Base-by-base conservation (phyloP, 2,888 invertebrate species). In the Coronaproctus castanopsis region DNA sequence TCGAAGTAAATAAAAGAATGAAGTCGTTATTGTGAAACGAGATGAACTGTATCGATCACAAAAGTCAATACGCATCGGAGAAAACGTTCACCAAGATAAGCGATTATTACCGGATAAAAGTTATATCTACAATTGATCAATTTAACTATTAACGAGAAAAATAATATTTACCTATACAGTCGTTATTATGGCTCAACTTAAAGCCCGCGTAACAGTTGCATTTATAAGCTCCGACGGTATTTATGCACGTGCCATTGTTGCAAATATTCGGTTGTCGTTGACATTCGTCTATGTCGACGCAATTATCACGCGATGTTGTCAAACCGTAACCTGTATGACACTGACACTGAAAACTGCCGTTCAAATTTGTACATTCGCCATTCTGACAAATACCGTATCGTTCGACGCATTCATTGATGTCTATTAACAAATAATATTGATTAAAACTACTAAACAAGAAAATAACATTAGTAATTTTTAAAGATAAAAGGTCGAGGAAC, bases 151-250 rank as follows among this genome's bases (percentile, higher is more conserved):
- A n/a, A n/a, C n/a, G n/a, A n/a, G n/a, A n/a, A 36, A 36, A 36
- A 36, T 8, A 22, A 24, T 36, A 66, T 73, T 70, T 58, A 82
- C 83, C 83, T 54, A 83, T 79, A 67, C 88, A 88, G 68, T 87
- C 87, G 66, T 83, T 83, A 66, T 82, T 85, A 5, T 80, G 78
- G 56, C 85, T 83, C 0, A 85, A 75, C 68, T 85, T 85, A 73
- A 85, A 86, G 0, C 86, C 85, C 1, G 77, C 76, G 66, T 83
- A 81, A 67, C 87, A 87, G 67, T 81, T 81, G 67, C 86, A 86
- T 64, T 78, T 77, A 73, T 83, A 85, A 1, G 79, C 76, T 20
- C 85, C 85, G 52, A 81, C 76, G 54, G 78, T 73, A 71, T 85
- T 86, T 65, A 82, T 76, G 69, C 85, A 85, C 1, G 81, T 81